Percentiles rank a stretch among this genome's conserved stretches.
Evolutionary conservation across 2,888 invertebrate species (phyloP).

Genomic region (Luffia ferchaultella): DNA sequence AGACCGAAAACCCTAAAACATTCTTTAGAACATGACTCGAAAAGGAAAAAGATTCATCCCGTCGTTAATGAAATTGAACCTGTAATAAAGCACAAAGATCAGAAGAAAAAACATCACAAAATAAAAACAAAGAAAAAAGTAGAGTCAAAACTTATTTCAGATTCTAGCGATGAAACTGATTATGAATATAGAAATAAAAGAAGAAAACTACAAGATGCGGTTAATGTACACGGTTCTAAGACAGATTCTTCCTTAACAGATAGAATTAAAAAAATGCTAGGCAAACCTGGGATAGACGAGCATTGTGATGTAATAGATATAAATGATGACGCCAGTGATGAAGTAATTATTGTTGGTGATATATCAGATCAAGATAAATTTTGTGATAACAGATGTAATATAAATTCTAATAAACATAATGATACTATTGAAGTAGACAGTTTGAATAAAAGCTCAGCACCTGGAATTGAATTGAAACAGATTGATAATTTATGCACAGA

Average conservation of each 20-base stretch:
- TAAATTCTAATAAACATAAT: conserved; percentile 8
- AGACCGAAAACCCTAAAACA: conserved; percentile 24
- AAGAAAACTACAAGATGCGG: conserved; percentile 62
- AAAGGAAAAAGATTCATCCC: conserved; percentile 25
- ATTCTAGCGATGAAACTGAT: conserved; percentile 50
- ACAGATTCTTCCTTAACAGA: conserved; percentile 35
- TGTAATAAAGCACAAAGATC: conserved; percentile 21
- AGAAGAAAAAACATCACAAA: conserved; percentile 25
- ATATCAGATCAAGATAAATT: neutral
- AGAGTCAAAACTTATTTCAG: conserved; percentile 26
- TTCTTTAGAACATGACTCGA: conserved; percentile 22
- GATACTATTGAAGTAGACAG: conserved; percentile 11
- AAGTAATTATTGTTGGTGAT: neutral
- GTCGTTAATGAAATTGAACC: neutral
- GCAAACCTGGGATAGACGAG: conserved; percentile 12
- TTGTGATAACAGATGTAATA: conserved; percentile 8
- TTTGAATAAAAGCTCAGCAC: too few species aligned
- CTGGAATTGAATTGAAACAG: conserved; percentile 7
- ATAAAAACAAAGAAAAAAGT: conserved; percentile 27
- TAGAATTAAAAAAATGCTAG: conserved; percentile 46
- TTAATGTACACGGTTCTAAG: conserved; percentile 19
- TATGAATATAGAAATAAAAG: conserved; percentile 51
- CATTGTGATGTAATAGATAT: neutral
- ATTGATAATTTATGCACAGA: conserved; percentile 24
- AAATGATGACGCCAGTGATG: neutral